Evolutionary conservation across 2,888 invertebrate genomes (phyloP).

Genomic region (Thymelicus acteon): DNA sequence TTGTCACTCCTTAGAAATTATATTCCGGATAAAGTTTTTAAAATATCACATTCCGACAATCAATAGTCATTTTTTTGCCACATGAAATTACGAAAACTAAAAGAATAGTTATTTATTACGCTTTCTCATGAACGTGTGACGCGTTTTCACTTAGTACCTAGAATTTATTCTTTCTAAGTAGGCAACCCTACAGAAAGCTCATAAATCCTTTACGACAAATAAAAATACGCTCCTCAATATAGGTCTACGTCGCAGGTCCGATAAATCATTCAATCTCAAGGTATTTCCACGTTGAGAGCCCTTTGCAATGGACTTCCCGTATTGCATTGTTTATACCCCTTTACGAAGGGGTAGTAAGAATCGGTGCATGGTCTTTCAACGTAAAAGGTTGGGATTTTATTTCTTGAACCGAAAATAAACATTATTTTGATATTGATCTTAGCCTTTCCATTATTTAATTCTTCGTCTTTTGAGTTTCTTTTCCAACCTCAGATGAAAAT

Average conservation of each 20-base stretch:
- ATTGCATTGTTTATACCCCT: conserved; percentile 30
- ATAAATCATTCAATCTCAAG: conserved; percentile 77
- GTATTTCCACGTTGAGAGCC: conserved; percentile 48
- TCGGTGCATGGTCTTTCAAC: conserved; percentile 20
- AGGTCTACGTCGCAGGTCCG: conserved; percentile 54
- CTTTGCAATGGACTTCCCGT: conserved; percentile 26
- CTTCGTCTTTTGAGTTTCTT: too few relatives aligned
- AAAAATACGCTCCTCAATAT: conserved; percentile 67
- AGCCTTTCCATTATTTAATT: not conserved
- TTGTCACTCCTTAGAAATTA: not conserved
- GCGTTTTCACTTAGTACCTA: too few relatives aligned
- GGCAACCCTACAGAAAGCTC: conserved; percentile 50
- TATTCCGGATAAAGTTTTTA: too few relatives aligned
- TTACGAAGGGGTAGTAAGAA: conserved; percentile 20
- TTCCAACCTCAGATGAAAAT: too few relatives aligned
- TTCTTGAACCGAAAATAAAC: not conserved
- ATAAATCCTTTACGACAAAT: conserved; percentile 80
- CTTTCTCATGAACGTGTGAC: too few relatives aligned
- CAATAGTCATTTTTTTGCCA: too few relatives aligned
- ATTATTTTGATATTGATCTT: conserved; percentile 1
- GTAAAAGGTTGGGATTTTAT: conserved; percentile 6
- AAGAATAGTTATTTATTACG: too few relatives aligned
- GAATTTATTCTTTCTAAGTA: not conserved
- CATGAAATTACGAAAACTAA: too few relatives aligned
- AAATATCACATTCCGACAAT: too few relatives aligned